A percentile compares a stretch with the other conserved stretches of the same genome.
These are phyloP conservation scores for Platyscapa corneri DNA, from an alignment of 1,140 invertebrate genomes.

Conservation along the genomic window DNA sequence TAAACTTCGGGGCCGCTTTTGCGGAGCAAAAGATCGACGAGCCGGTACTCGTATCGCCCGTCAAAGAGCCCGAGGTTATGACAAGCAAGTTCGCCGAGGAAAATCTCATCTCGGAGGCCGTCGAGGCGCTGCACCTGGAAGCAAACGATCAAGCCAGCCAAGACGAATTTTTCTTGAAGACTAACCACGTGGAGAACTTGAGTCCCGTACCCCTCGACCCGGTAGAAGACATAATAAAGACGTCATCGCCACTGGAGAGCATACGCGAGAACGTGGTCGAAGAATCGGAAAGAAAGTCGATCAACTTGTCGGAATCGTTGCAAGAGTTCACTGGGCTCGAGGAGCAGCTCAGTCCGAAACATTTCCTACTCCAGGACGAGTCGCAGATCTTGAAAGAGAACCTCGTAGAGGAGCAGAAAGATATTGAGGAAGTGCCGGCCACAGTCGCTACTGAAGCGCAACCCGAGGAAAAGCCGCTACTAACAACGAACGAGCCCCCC, in stretches of 20 bases:
- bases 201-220: background rate
- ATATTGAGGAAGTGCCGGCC: constrained; percentile 44
- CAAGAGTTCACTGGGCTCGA: constrained; percentile 66
- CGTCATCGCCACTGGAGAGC: background rate
- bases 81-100: constrained; percentile 49
- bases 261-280: background rate
- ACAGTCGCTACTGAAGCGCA: background rate
- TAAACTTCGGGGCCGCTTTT: constrained; percentile 28
- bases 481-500: constrained; percentile 21
- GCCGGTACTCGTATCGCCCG: constrained; percentile 39
- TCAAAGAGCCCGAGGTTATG: constrained; percentile 46
- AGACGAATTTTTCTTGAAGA: background rate
- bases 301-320: constrained; percentile 61
- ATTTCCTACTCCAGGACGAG: constrained; percentile 15
- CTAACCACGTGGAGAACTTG: background rate
- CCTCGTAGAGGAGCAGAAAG: constrained; percentile 53
- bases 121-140: background rate
- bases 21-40: constrained; percentile 40
- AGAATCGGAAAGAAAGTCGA: constrained; percentile 3
- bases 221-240: background rate
- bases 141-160: background rate
- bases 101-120: constrained; percentile 10
- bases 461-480: background rate
- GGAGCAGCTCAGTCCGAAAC: constrained; percentile 54
- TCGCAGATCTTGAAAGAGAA: constrained; percentile 51